These are phyloP conservation scores for Marmota flaviventris DNA, from an alignment of 2,113 vertebrate genomes.

Conservation along the genomic window DNA sequence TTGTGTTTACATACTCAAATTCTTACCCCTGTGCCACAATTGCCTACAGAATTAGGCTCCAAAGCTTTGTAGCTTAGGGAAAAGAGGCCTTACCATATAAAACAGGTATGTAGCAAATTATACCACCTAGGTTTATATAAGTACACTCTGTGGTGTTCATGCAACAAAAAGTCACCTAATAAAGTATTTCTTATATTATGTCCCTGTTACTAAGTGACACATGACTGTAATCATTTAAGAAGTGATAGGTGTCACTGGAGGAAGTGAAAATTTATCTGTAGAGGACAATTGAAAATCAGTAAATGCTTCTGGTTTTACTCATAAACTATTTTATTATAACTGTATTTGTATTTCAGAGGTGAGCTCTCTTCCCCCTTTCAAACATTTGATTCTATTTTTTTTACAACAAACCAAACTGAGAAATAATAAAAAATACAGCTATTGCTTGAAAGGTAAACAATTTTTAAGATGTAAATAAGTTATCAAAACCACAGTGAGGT, in stretches of 20 bases:
- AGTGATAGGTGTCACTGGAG: background rate
- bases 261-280: background rate
- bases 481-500: background rate
- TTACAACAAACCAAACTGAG: background rate
- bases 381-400: background rate
- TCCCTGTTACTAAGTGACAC: background rate
- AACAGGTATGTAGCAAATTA: background rate
- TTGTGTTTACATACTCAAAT: rapidly evolving
- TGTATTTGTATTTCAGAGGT: background rate
- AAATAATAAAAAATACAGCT: background rate
- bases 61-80: too few species aligned
- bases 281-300: background rate
- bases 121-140: background rate
- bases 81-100: too few species aligned
- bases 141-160: background rate
- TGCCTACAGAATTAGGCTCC: too few species aligned
- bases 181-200: too few species aligned
- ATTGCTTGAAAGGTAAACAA: background rate
- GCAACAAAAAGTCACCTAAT: background rate
- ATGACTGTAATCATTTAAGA: background rate
- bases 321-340: background rate
- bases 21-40: background rate
- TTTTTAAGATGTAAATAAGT: background rate
- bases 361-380: background rate
- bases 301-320: background rate